Evolutionary conservation across 2,797 vertebrate genomes (phyloP), one percentile per base, ranked within the genome.

Genomic region (Acanthopagrus latus): DNA sequence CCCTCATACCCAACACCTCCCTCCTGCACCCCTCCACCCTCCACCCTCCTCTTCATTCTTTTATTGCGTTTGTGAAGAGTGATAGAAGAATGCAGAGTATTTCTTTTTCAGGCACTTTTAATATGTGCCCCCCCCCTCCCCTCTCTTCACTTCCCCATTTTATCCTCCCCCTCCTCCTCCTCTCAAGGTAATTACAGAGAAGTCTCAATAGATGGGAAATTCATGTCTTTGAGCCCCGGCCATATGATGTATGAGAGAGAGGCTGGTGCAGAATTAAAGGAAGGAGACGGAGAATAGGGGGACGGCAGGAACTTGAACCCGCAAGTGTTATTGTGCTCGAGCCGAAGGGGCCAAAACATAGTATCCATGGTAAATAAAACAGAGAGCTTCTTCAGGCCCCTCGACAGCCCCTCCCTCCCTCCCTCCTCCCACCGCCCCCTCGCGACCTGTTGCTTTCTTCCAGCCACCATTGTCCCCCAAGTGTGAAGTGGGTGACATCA

Each of bases 31-130:
- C 21, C 57, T 3, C 52, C 23, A 25, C 10, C 58, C 71, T 41
- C 29, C 78, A 14, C 82, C 74, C 80, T 72, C 56, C 76, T 78
- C 88, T 87, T 88, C 86, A 79, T 92, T 89, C 91, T 91, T 95
- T 94, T 94, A 94, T 93, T 92, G 91, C 78, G n/a, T 92, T 89
- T 91, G 88, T 94, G 93, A 93, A 93, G 90, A 90, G 90, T 90
- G 85, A 92, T 92, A 86, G 87, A 94, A 95, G 94, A 95, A 95
- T 95, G 94, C 78, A 74, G 92, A 89, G 88, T 93, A 94, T 96
- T 94, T 95, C 92, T 95, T 93, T 94, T 94, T 81, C 91, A 90
- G 90, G 89, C 88, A 93, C 94, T 94, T 95, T 94, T 95, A 95
- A 95, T 94, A 92, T 93, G 91, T 82, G 58, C 51, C 88, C 82